Conservation (phyloP, 2,888 invertebrate species). For the Antheraea assamensis region DNA sequence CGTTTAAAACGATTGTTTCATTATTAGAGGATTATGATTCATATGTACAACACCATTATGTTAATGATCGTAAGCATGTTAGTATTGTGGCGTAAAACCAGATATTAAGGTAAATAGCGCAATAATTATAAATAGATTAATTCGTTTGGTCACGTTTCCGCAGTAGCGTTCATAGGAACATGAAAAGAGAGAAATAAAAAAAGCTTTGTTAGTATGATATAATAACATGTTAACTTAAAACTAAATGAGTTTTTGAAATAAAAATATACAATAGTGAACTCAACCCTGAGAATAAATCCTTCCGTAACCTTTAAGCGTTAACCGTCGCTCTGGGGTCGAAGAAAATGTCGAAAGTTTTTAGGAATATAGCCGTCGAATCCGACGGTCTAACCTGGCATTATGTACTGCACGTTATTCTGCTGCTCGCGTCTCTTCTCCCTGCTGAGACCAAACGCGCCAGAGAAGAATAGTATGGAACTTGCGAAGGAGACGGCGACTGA, state of each 20-base stretch:
- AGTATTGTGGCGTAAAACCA: constrained; percentile 79
- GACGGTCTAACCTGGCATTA: constrained; percentile 91
- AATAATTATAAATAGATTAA: constrained; percentile 64
- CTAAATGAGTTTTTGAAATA: constrained; percentile 38
- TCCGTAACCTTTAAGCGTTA: constrained; percentile 75
- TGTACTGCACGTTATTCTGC: constrained; percentile 92
- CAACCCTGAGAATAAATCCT: constrained; percentile 13
- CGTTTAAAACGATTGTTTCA: constrained; percentile 25
- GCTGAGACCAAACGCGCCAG: constrained; percentile 89
- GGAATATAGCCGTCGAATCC: constrained; percentile 48
- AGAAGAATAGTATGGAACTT: constrained; percentile 89
- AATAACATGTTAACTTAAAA: constrained; percentile 56
- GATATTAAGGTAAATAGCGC: constrained; percentile 74
- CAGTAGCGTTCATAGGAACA: constrained; percentile 80
- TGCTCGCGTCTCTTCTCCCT: constrained; percentile 89
- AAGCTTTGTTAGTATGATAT: constrained; percentile 79
- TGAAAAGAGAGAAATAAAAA: constrained; percentile 75
- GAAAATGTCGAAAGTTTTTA: constrained; percentile 21
- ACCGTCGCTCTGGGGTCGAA: constrained; percentile 30
- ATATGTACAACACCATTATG: constrained; percentile 60
- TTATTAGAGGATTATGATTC: constrained; percentile 35
- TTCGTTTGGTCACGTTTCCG: constrained; percentile 65
- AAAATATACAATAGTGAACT: constrained; percentile 17
- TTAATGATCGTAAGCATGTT: constrained; percentile 67
- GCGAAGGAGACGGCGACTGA: constrained; percentile 89